Evolutionary conservation across 2,113 vertebrate species (phyloP).

Genomic region (Epinephelus lanceolatus): DNA sequence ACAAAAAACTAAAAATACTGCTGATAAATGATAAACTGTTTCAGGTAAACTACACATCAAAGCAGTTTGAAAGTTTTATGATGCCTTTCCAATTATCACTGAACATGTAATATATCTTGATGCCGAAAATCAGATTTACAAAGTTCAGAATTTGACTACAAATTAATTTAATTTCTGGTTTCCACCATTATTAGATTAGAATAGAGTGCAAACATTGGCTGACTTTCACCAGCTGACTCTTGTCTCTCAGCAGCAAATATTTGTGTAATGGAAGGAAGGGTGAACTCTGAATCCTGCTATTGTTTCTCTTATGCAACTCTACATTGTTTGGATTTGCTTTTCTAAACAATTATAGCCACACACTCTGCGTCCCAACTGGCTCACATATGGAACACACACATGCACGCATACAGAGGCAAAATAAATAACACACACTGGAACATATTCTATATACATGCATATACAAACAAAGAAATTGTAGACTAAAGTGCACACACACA

Average conservation of each 20-base stretch:
- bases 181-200: constrained; percentile 11
- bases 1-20: too few relatives aligned
- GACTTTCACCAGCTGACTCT: constrained; percentile 52
- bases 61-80: too few relatives aligned
- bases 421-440: neutral
- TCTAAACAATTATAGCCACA: constrained; percentile 49
- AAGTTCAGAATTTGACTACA: neutral
- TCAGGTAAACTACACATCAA: too few relatives aligned
- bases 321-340: constrained; percentile 56
- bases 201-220: constrained; percentile 3
- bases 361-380: neutral
- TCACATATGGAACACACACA: constrained; percentile 22
- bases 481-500: neutral
- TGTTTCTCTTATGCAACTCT: constrained; percentile 54
- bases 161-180: neutral
- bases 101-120: too few relatives aligned
- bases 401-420: neutral
- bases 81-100: too few relatives aligned
- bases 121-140: too few relatives aligned
- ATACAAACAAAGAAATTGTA: neutral
- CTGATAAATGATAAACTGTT: too few relatives aligned
- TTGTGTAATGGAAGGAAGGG: constrained; percentile 56
- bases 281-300: constrained; percentile 54
- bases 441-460: neutral
- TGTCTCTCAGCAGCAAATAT: constrained; percentile 62